phyloP scores from a whole-genome alignment of 2,113 vertebrate species.

The Neoarius graeffei region DNA sequence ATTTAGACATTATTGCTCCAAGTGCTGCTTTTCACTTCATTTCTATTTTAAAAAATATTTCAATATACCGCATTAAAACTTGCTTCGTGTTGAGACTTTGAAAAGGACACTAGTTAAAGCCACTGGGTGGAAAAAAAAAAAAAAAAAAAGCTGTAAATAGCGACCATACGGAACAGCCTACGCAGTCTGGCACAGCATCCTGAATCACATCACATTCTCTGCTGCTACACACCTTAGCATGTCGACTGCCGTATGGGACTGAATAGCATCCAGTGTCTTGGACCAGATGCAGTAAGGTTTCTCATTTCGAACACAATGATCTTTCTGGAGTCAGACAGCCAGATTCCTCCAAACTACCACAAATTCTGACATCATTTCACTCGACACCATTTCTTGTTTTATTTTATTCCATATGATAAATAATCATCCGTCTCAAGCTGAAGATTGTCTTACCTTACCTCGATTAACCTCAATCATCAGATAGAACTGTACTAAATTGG shows the following conservation, averaged over 20 bases:
- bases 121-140: constrained; percentile 5
- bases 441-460: neutral
- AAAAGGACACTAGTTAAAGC: constrained; percentile 3
- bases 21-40: neutral
- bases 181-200: constrained; percentile 16
- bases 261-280: neutral
- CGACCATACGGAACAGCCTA: constrained; percentile 26
- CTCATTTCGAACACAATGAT: neutral
- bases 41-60: neutral
- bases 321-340: neutral
- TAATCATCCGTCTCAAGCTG: neutral
- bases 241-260: neutral
- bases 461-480: neutral
- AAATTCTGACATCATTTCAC: constrained; percentile 1
- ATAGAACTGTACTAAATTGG: neutral
- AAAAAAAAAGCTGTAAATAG: neutral
- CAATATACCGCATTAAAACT: neutral
- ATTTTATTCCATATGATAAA: neutral
- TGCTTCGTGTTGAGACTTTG: neutral
- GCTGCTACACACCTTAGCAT: constrained; percentile 26
- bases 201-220: constrained; percentile 11
- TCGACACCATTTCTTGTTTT: neutral
- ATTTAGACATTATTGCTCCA: neutral
- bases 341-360: no score
- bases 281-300: neutral